These are phyloP conservation scores for Pammene aurita DNA, from an alignment of 2,888 invertebrate species.

Conservation along the genomic window DNA sequence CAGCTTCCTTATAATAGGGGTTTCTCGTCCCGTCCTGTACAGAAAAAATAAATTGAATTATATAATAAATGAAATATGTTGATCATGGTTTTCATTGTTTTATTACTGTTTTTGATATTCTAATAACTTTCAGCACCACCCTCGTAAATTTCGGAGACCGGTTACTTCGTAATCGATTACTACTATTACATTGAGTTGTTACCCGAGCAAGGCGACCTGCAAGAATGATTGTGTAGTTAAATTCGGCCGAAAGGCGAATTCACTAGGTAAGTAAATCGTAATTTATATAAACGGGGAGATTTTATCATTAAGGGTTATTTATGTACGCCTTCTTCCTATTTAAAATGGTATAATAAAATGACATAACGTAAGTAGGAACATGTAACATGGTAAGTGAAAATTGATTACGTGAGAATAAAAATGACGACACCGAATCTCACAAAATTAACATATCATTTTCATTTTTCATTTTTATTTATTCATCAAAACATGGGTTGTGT, in stretches of 20 bases:
- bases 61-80: too few species aligned
- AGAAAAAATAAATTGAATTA: too few species aligned
- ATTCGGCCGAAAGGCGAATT: conserved; percentile 45
- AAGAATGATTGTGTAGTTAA: conserved; percentile 56
- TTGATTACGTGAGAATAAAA: too few species aligned
- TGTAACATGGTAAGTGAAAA: neutral
- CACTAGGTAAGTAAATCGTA: conserved; percentile 22
- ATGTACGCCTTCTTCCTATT: neutral
- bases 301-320: conserved; percentile 32
- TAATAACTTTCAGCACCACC: neutral
- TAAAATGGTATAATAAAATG: neutral
- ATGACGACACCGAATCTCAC: too few species aligned
- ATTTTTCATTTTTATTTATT: too few species aligned
- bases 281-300: conserved; percentile 36
- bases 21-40: too few species aligned
- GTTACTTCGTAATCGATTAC: conserved; percentile 58
- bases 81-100: too few species aligned
- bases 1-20: too few species aligned
- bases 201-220: conserved; percentile 53
- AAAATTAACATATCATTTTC: too few species aligned
- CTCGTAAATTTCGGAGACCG: conserved; percentile 48
- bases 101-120: neutral
- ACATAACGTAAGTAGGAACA: neutral
- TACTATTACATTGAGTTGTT: conserved; percentile 65
- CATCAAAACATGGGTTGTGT: too few species aligned